Percentiles rank a stretch among this genome's conserved stretches.
Conservation (phyloP, 2,113 vertebrate species). For the Microtus montanus region DNA sequence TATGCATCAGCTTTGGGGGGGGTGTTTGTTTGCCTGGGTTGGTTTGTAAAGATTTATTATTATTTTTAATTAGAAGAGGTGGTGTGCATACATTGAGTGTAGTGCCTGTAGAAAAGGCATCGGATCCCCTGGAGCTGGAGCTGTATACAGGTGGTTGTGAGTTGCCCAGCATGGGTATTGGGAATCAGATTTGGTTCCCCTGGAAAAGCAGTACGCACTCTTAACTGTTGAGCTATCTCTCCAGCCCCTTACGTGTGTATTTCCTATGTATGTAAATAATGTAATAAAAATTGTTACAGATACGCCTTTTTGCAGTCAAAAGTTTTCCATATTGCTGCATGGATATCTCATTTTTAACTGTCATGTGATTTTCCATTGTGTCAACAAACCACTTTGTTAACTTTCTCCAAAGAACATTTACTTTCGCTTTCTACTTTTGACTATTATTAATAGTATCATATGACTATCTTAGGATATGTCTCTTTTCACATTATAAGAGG, state of each 20-base stretch:
- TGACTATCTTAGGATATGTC: neutral
- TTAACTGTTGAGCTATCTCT: neutral
- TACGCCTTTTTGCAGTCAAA: neutral
- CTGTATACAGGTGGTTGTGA: neutral
- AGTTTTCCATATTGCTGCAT: neutral
- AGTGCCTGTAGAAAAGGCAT: neutral
- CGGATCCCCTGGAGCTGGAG: neutral
- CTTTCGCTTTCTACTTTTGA: neutral
- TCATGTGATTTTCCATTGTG: neutral
- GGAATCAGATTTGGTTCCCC: neutral
- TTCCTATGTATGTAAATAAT: neutral
- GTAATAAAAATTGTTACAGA: neutral
- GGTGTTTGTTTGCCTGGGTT: neutral
- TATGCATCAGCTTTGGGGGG: neutral
- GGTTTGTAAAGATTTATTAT: neutral
- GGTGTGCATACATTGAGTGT: neutral
- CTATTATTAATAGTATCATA: neutral
- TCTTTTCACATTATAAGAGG: neutral
- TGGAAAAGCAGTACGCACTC: neutral
- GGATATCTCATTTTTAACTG: neutral
- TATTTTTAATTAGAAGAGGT: neutral
- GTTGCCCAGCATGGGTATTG: neutral
- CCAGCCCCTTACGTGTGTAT: neutral
- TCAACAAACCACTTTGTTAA: neutral
- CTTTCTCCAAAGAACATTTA: neutral